Base-by-base conservation (phyloP, 2,888 invertebrate genomes). In the Eristalis tenax region DNA sequence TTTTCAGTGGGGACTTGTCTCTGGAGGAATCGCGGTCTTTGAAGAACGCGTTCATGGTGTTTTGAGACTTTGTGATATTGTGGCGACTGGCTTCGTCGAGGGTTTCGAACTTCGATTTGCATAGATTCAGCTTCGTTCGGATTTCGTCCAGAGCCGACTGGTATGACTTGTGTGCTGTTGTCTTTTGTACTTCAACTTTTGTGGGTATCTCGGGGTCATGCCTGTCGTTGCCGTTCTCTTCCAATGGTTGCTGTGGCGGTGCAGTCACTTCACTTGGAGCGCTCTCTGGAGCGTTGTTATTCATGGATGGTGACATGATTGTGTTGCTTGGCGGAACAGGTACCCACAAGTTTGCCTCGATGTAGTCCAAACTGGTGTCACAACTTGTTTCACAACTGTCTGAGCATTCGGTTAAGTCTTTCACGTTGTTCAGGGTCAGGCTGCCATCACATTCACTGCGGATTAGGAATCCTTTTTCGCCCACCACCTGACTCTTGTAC, bases 311-410 rank as follows among this genome's bases (percentile, higher is more conserved):
- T 1, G n/a, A 15, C n/a, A 18, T 13, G 50, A 57, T 43, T 35
- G 63, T 0, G 61, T 61, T 56, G 10, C 13, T 68, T 43, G 65
- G 18, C 22, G 77, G 61, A 13, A 64, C 65, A n/a, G 83, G 40
- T 32, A 65, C 50, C 65, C 79, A 75, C 8, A 15, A 43, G 89
- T 93, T 93, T 0, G 91, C 90, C 73, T 93, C 93, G 11, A 91
- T 91, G 76, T 93, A 93, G 68, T 93, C 93, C 4, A 93, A 89
- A 56, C 93, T 93, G 0, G 92, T 93, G 71, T 93, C 93, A 82
- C 93, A 93, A 75, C 93, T 93, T 2, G 93, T 93, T 85, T 93
- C 93, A 66, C 92, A 92, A 15, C 86, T 83, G 88, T 93, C 93
- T 0, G 93, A 93, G 71, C 93, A 93, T 88, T 92, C 93, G 28